Conservation (phyloP, 2,888 invertebrate genomes). For the Idaea biselata region DNA sequence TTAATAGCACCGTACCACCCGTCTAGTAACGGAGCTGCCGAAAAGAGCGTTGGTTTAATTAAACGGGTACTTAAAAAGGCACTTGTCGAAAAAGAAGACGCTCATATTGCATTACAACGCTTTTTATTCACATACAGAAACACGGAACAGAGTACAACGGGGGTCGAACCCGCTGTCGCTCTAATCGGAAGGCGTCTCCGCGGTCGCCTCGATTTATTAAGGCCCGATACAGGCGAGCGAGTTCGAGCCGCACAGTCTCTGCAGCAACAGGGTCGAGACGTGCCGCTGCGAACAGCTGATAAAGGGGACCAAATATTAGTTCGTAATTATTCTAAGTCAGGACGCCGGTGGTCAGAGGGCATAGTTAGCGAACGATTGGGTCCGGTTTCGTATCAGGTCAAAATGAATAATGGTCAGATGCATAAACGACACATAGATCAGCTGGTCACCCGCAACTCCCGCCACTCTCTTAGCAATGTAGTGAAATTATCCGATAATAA, state of each 20-base stretch:
- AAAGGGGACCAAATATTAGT: not conserved
- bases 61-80: constrained; percentile 26
- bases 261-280: not conserved
- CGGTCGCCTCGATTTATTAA: constrained; percentile 17
- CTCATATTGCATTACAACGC: constrained; percentile 14
- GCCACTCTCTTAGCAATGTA: not conserved
- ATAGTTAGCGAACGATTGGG: not conserved
- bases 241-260: not conserved
- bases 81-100: constrained; percentile 8
- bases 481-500: not conserved
- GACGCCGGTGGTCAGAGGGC: not conserved
- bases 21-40: constrained; percentile 25
- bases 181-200: constrained; percentile 13
- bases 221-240: constrained; percentile 7
- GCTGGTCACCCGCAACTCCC: not conserved
- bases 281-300: not conserved
- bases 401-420: not conserved
- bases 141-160: constrained; percentile 10
- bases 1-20: constrained; percentile 29
- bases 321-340: not conserved
- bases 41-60: constrained; percentile 22
- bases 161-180: constrained; percentile 6
- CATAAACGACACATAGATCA: not conserved
- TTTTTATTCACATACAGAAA: constrained; percentile 10
- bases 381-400: not conserved